These are phyloP conservation scores for Coregonus ussuriensis DNA, from an alignment of 2,797 vertebrate genomes.

Conservation along the genomic window DNA sequence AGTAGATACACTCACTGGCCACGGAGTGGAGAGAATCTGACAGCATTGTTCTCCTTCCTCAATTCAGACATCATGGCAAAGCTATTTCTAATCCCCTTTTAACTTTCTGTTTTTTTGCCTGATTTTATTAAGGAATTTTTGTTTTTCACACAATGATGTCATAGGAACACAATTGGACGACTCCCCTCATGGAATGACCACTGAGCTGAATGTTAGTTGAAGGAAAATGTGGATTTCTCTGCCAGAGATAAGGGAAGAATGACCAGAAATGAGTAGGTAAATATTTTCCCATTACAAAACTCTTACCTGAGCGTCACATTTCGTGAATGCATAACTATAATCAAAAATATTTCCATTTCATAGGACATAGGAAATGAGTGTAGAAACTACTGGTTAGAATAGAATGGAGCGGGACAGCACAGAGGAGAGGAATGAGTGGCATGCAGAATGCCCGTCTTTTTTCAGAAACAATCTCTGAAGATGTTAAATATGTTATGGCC, in stretches of 20 bases:
- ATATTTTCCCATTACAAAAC: conserved; percentile 33
- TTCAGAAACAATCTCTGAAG: conserved; percentile 28
- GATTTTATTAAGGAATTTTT: conserved; percentile 51
- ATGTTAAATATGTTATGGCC: conserved; percentile 38
- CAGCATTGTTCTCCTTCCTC: conserved; percentile 39
- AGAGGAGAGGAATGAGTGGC: conserved; percentile 15
- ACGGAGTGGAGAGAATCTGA: conserved; percentile 43
- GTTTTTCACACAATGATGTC: conserved; percentile 69
- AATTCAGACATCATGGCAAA: conserved; percentile 50
- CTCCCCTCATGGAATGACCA: conserved; percentile 56
- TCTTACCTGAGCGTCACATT: conserved; percentile 14
- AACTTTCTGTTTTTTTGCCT: conserved; percentile 60
- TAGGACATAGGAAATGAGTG: conserved; percentile 41
- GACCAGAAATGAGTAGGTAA: conserved; percentile 47
- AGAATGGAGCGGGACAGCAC: no score
- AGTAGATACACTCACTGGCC: not conserved
- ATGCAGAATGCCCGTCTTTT: conserved; percentile 29
- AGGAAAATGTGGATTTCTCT: conserved; percentile 62
- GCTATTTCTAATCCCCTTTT: conserved; percentile 62
- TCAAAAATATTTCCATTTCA: conserved; percentile 46
- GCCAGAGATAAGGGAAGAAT: conserved; percentile 61
- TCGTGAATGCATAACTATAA: conserved; percentile 30
- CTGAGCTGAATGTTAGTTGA: conserved; percentile 30
- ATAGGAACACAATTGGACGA: conserved; percentile 59
- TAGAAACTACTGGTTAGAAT: not conserved